Evolutionary conservation across 2,113 vertebrate species (phyloP).

Genomic region (Sigmodon hispidus): DNA sequence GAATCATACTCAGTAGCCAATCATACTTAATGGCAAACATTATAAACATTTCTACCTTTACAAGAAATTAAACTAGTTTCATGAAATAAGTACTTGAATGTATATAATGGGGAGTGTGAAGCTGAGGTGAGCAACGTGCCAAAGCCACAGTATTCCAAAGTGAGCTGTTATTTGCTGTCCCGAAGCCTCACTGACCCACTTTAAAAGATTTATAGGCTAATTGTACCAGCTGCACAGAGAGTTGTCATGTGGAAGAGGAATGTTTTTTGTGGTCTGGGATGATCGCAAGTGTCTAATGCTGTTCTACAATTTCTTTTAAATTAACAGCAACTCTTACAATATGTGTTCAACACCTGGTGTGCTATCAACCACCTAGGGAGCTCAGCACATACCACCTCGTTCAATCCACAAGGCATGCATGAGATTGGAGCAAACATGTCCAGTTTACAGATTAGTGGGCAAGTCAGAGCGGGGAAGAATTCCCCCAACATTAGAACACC

Average conservation of each 20-base stretch:
- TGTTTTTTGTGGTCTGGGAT: background rate
- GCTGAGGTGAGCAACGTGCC: background rate
- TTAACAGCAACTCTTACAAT: background rate
- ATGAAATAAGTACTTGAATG: background rate
- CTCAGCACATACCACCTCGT: background rate
- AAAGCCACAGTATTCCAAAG: background rate
- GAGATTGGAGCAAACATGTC: background rate
- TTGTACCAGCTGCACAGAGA: background rate
- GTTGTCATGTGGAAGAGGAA: constrained; percentile 22
- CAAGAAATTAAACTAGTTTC: background rate
- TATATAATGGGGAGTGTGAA: background rate
- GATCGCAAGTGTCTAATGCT: background rate
- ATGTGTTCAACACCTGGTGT: constrained; percentile 5
- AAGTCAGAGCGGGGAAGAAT: background rate
- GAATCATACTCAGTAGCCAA: background rate
- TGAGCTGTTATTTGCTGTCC: background rate
- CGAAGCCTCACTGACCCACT: background rate
- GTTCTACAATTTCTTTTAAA: constrained; percentile 44
- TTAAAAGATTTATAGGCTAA: constrained; percentile 44
- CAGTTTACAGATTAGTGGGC: background rate
- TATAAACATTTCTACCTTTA: background rate
- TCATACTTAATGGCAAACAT: background rate
- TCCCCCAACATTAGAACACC: background rate
- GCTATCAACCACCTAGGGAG: background rate
- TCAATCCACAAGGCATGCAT: background rate